Percentiles rank a stretch among this genome's conserved stretches.
Evolutionary conservation across 2,113 vertebrate species (phyloP).

Genomic region (Garra rufa): DNA sequence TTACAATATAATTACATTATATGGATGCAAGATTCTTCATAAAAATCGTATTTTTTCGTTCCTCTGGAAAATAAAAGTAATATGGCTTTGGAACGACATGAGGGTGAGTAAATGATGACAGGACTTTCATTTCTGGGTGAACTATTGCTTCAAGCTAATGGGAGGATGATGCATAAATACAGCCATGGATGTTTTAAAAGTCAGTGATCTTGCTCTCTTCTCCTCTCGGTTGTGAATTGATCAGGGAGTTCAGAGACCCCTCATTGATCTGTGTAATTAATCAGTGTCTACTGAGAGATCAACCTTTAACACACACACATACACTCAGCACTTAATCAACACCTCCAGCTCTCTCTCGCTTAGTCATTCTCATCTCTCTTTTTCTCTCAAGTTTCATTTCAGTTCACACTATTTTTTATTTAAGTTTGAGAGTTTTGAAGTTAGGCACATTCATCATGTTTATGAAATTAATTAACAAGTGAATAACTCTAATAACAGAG

Average conservation of each 20-base stretch:
- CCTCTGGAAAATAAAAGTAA: not conserved
- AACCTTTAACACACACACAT: slow-evolving; percentile 40
- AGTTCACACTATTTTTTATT: slow-evolving; percentile 34
- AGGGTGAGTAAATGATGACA: slow-evolving; percentile 13
- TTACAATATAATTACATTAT: not conserved
- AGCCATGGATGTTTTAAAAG: slow-evolving; percentile 20
- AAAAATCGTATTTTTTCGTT: not conserved
- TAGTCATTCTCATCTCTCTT: slow-evolving; percentile 37
- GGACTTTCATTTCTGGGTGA: slow-evolving; percentile 17
- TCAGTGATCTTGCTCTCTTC: slow-evolving; percentile 24
- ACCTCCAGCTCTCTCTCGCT: slow-evolving; percentile 37
- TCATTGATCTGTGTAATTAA: slow-evolving; percentile 49
- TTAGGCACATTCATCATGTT: not conserved
- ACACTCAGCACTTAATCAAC: slow-evolving; percentile 42
- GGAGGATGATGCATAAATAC: slow-evolving; percentile 13
- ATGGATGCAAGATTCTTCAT: not conserved
- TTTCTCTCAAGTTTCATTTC: slow-evolving; percentile 13
- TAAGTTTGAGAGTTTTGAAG: slow-evolving; percentile 24
- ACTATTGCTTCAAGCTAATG: slow-evolving; percentile 21
- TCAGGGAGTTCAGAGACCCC: slow-evolving; percentile 42
- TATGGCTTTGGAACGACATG: not conserved
- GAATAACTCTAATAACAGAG: not conserved
- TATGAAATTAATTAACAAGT: not conserved
- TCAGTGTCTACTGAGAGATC: slow-evolving; percentile 47
- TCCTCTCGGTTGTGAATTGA: slow-evolving; percentile 37